phyloP scores from a whole-genome alignment of 1,140 invertebrate genomes.

The Scylla paramamosain region DNA sequence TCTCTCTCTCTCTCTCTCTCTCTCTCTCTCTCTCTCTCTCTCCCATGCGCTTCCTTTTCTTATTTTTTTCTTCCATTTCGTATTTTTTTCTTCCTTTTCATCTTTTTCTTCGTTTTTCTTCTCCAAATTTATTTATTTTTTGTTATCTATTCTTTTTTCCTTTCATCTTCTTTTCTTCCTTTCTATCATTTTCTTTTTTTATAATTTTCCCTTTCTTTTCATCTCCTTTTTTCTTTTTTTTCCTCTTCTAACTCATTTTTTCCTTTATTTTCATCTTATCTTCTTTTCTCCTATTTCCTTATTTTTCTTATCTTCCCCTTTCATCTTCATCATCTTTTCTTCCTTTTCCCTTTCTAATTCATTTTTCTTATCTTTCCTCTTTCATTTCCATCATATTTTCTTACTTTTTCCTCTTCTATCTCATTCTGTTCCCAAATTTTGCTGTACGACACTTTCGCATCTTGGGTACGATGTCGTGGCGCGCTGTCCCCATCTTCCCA shows the following conservation, averaged over 20 bases:
- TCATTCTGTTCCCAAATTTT: neutral
- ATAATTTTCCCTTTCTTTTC: neutral
- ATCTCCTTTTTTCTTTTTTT: neutral
- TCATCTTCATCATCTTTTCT: too few species aligned
- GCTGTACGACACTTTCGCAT: too few species aligned
- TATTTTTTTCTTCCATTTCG: too few species aligned
- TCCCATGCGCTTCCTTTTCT: too few species aligned
- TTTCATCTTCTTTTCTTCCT: neutral
- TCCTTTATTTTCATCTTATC: neutral
- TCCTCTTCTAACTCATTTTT: too few species aligned
- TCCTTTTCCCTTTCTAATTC: too few species aligned
- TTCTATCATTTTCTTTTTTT: neutral
- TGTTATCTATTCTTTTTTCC: neutral
- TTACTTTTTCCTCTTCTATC: neutral
- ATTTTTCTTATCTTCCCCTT: too few species aligned
- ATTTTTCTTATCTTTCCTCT: neutral
- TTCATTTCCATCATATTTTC: neutral
- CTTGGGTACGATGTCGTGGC: too few species aligned
- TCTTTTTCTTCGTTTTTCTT: neutral
- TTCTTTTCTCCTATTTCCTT: neutral
- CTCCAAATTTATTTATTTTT: neutral
- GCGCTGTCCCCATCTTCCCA: neutral
- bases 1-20: too few species aligned
- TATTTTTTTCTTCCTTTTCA: neutral
- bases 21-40: too few species aligned